Evolutionary conservation across 2,888 invertebrate species (phyloP).

Genomic region (Torymus tubicola): DNA sequence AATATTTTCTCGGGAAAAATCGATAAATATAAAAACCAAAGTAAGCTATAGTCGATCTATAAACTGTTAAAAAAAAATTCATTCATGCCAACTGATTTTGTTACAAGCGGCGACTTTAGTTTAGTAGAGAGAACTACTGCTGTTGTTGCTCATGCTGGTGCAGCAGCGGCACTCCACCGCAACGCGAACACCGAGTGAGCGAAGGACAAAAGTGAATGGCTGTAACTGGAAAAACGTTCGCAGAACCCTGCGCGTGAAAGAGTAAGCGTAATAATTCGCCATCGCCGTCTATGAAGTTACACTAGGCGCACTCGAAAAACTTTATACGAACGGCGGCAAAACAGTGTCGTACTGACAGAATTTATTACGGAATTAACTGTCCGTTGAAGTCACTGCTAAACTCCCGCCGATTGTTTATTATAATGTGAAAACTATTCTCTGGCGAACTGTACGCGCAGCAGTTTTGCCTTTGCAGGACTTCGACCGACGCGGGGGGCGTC

Average conservation of each 20-base stretch:
- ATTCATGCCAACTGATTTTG: too few relatives aligned
- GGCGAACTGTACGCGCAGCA: too few relatives aligned
- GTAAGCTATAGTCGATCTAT: too few relatives aligned
- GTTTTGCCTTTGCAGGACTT: too few relatives aligned
- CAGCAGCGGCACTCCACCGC: not conserved
- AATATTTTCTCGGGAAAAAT: too few relatives aligned
- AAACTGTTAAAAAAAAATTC: too few relatives aligned
- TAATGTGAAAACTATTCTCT: too few relatives aligned
- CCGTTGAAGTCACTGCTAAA: not conserved
- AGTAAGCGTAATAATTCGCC: conserved; percentile 24
- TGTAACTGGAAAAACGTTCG: conserved; percentile 34
- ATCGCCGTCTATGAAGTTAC: conserved; percentile 36
- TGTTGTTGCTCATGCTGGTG: not conserved
- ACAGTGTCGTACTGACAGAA: not conserved
- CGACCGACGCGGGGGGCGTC: too few relatives aligned
- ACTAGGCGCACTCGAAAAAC: conserved; percentile 12
- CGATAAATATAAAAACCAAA: too few relatives aligned
- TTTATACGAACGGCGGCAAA: conserved; percentile 33
- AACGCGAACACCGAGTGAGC: conserved; percentile 36
- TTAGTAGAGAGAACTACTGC: conserved; percentile 18
- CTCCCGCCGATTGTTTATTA: too few relatives aligned
- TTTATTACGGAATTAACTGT: conserved; percentile 19
- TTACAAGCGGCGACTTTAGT: conserved; percentile 34
- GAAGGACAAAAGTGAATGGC: conserved; percentile 56
- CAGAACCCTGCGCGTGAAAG: conserved; percentile 13